These are phyloP conservation scores for Spongilla lacustris DNA, from an alignment of 37 sponge, comb jelly and placozoan species.

Conservation along the genomic window DNA sequence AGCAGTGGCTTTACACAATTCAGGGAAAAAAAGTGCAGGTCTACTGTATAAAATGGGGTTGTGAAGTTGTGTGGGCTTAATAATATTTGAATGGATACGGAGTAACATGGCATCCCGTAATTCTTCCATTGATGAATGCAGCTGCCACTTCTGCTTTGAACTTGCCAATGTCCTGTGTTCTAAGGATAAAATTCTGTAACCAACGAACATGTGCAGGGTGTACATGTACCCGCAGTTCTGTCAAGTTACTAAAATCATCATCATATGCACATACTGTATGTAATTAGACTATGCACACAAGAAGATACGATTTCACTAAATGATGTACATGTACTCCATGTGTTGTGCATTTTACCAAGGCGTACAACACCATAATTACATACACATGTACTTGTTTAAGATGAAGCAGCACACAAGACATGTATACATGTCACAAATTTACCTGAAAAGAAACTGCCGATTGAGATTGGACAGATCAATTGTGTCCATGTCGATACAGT, in stretches of 20 bases:
- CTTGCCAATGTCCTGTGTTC: conserved; percentile 86
- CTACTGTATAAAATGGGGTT: background rate
- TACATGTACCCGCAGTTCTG: background rate
- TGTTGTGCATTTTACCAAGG: too few relatives aligned
- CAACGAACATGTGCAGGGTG: background rate
- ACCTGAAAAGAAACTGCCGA: conserved; percentile 96
- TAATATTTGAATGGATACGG: conserved; percentile 64
- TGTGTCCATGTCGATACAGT: conserved; percentile 99
- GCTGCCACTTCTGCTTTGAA: conserved; percentile 94
- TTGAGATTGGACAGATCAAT: conserved; percentile 98
- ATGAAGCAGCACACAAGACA: background rate
- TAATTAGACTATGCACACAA: too few relatives aligned
- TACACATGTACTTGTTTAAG: background rate
- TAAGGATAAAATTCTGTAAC: background rate
- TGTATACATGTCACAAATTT: background rate
- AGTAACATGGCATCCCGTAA: conserved; percentile 74
- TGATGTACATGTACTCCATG: too few relatives aligned
- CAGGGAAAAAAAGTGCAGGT: background rate
- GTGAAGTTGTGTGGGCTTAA: background rate
- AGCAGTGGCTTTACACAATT: conserved; percentile 60
- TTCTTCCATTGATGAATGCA: conserved; percentile 74
- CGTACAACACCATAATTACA: too few relatives aligned
- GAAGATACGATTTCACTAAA: too few relatives aligned
- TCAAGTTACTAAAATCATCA: too few relatives aligned
- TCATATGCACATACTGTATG: too few relatives aligned